phyloP scores from a whole-genome alignment of 2,113 vertebrate species.

The Thoracochromis brauschi region DNA sequence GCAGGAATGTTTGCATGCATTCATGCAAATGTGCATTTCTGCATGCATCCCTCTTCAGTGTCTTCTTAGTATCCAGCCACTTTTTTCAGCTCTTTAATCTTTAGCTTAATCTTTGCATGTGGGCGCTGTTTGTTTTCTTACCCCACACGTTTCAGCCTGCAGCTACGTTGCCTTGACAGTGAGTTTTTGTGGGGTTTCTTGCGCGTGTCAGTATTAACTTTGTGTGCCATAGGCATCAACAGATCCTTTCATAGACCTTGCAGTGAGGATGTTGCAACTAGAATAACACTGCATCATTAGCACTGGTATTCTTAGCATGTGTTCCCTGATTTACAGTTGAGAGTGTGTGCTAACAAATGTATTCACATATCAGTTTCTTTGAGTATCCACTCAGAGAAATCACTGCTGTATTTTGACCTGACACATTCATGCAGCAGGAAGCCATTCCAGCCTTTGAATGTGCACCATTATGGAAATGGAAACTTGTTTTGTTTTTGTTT shows the following conservation, averaged over 20 bases:
- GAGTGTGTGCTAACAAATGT: not conserved
- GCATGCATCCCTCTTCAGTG: not conserved
- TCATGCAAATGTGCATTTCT: slow-evolving; percentile 6
- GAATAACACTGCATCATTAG: not conserved
- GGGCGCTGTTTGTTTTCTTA: slow-evolving; percentile 8
- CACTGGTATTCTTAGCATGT: not conserved
- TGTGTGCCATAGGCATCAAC: slow-evolving; percentile 11
- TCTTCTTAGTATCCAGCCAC: not conserved
- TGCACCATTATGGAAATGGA: not conserved
- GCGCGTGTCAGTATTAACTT: not conserved
- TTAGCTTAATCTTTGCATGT: not conserved
- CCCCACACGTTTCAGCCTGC: not conserved
- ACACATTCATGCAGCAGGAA: not conserved
- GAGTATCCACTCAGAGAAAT: not conserved
- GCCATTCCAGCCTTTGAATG: not conserved
- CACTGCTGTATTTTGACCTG: not conserved
- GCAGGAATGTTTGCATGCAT: slow-evolving; percentile 7
- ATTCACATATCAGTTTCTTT: not conserved
- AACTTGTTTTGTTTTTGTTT: not conserved
- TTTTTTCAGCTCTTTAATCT: not conserved
- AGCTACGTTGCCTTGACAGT: not conserved
- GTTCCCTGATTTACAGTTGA: not conserved
- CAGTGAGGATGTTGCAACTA: not conserved
- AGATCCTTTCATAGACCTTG: not conserved
- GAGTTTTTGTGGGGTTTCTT: not conserved